These are phyloP conservation scores for Fregata magnificens DNA, from an alignment of 2,113 vertebrate species.

Conservation along the genomic window DNA sequence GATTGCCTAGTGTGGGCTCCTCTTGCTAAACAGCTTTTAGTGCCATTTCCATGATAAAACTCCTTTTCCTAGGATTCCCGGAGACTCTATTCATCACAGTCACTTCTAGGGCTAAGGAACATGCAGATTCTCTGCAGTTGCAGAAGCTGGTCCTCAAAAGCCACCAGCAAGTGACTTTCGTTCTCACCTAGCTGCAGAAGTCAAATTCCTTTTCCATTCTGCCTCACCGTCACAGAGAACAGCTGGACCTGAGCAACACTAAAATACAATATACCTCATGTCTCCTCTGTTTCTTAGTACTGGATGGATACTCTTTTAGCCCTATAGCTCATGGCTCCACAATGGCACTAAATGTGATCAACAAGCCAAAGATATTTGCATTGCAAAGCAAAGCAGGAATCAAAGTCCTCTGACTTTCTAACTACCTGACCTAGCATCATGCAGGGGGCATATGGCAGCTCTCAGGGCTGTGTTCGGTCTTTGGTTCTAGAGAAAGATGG, in stretches of 20 bases:
- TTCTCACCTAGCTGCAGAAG: neutral
- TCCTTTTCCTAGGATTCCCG: neutral
- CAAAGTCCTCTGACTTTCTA: neutral
- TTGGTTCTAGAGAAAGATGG: neutral
- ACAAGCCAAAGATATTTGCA: neutral
- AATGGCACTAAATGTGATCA: neutral
- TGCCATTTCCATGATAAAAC: neutral
- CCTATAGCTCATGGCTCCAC: neutral
- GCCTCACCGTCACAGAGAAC: neutral
- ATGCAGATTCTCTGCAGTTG: neutral
- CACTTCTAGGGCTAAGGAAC: neutral
- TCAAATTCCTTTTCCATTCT: neutral
- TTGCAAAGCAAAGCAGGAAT: neutral
- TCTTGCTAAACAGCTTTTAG: neutral
- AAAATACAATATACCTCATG: neutral
- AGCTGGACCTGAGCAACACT: neutral
- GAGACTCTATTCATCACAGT: neutral
- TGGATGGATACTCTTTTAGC: neutral
- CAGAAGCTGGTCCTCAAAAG: neutral
- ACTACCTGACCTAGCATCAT: neutral
- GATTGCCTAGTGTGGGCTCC: neutral
- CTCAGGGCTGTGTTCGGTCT: neutral
- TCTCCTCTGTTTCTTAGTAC: neutral
- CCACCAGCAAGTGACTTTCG: neutral
- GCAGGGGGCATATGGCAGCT: neutral